A percentile compares a stretch with the other conserved stretches of the same genome.
These are phyloP conservation scores for Tachina fera DNA, from an alignment of 2,888 invertebrate species.

Conservation along the genomic window DNA sequence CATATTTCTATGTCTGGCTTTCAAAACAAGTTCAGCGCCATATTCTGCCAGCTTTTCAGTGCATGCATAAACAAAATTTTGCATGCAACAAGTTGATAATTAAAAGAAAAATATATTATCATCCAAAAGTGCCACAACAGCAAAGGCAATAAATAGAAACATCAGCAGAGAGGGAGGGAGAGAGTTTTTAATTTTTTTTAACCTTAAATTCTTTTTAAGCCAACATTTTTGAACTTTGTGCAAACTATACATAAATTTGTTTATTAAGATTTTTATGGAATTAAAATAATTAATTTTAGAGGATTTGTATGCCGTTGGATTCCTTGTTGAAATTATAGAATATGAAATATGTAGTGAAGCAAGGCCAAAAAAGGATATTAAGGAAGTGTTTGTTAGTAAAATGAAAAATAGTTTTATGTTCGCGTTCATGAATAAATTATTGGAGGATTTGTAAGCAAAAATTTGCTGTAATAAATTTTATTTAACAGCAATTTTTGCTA, in stretches of 20 bases:
- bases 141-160: background rate
- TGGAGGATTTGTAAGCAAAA: constrained; percentile 14
- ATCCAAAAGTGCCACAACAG: background rate
- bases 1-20: constrained; percentile 37
- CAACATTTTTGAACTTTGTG: constrained; percentile 24
- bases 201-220: background rate
- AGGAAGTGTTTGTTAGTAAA: constrained; percentile 14
- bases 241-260: background rate
- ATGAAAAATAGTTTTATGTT: constrained; percentile 19
- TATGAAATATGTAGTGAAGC: constrained; percentile 27
- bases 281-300: constrained; percentile 41
- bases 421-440: constrained; percentile 39
- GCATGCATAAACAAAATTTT: background rate
- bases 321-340: constrained; percentile 1
- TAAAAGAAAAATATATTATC: constrained; percentile 26
- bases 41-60: background rate
- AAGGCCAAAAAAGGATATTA: constrained; percentile 1
- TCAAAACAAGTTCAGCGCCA: background rate
- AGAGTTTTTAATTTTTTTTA: background rate
- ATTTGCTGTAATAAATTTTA: constrained; percentile 20
- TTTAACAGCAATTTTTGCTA: background rate
- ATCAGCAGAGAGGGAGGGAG: background rate
- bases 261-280: constrained; percentile 5
- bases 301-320: constrained; percentile 4
- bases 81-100: constrained; percentile 56